Evolutionary conservation across 2,113 vertebrate genomes (phyloP), one percentile per base, ranked within the genome.

Genomic region (Rhinogobius similis): DNA sequence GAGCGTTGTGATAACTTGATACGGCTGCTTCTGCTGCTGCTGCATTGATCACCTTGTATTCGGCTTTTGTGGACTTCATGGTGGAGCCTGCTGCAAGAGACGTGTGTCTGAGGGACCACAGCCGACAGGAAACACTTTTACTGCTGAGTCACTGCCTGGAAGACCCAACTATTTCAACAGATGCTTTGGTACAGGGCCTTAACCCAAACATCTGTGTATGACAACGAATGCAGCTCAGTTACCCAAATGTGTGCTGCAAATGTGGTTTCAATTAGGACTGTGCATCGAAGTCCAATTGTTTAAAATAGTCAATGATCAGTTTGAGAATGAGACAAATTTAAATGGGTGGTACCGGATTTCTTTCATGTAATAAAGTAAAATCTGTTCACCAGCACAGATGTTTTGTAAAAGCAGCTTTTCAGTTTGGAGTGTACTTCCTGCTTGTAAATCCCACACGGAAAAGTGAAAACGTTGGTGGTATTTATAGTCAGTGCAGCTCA

Each of bases 111-210:
- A 61, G 62, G 73, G n/a, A 56, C n/a, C 69, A 26, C 14, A 14
- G 46, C 46, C 26, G 48, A 70, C 59, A 39, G 53, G 36, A 52
- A 71, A 24, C 67, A 55, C 56, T 67, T 23, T 48, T 32, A 39
- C 58, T 6, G 50, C 65, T 76, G 68, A 76, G 67, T 85, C 65
- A 73, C 67, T 70, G 62, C 29, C 70, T 66, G 64, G 39, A 77
- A 20, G 48, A 48, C 56, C 73, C 65, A 56, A 72, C 48, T 29
- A 0, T 72, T 72, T 69, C 7, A 61, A 61, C 58, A 61, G 58
- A 61, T 61, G 58, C 58, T 38, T n/a, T 38, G 20, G 29, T 36
- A 10, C 58, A 36, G 58, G 20, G 29, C 58, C 20, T 10, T 61
- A 38, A 61, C 58, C 20, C 24, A 36, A 36, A 61, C 58, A 61